Conservation (phyloP, 2,113 vertebrate genomes). For the Euleptes europaea region DNA sequence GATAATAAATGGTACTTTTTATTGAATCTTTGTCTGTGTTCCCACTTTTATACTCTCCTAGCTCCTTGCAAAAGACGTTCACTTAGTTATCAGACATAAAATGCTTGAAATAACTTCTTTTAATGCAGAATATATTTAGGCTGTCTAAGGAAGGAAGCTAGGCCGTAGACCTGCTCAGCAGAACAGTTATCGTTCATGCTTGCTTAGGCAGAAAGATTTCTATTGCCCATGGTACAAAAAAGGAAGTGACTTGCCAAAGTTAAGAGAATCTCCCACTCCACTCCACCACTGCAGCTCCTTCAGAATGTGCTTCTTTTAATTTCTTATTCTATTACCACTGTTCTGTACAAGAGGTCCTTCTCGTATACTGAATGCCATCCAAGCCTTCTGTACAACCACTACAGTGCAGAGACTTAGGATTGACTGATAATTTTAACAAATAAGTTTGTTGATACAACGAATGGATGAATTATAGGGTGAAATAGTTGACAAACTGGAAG, state of each 20-base stretch:
- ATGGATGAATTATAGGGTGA: background rate
- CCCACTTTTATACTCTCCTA: background rate
- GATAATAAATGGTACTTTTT: rapidly evolving
- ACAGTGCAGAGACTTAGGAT: background rate
- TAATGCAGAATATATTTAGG: background rate
- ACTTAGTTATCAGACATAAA: background rate
- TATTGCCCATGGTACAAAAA: background rate
- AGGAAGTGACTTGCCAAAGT: background rate
- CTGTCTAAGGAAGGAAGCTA: background rate
- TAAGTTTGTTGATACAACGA: background rate
- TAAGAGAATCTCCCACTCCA: background rate
- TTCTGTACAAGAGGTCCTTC: background rate
- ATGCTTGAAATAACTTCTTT: background rate
- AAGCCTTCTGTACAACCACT: too few species aligned
- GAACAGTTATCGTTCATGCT: rapidly evolving
- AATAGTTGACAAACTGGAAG: too few species aligned
- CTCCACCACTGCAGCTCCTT: background rate
- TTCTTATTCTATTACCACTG: rapidly evolving
- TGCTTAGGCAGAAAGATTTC: background rate
- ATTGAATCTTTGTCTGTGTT: background rate
- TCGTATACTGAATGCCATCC: rapidly evolving
- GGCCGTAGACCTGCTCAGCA: background rate
- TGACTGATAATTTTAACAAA: background rate
- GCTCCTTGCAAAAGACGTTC: background rate
- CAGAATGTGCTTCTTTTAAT: background rate